These are phyloP conservation scores for Euplagia quadripunctaria DNA, from an alignment of 2,888 invertebrate genomes.

Conservation along the genomic window DNA sequence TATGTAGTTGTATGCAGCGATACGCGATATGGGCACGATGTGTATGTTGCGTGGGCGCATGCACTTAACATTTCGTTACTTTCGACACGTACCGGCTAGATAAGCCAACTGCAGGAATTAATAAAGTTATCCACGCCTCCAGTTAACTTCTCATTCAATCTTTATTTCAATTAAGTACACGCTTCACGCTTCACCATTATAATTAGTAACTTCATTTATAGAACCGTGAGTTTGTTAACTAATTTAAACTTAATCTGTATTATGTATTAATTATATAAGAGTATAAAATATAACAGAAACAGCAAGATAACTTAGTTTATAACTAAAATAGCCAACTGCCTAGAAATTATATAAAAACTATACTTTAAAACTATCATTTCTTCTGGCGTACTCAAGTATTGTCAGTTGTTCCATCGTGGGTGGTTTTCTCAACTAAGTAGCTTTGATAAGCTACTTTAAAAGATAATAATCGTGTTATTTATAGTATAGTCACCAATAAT, in stretches of 20 bases:
- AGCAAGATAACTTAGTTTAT: neutral
- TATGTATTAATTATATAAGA: neutral
- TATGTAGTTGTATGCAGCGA: constrained; percentile 26
- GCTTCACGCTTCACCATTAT: constrained; percentile 13
- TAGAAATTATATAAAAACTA: neutral
- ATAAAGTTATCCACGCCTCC: constrained; percentile 70
- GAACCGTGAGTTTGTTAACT: neutral
- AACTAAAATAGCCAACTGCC: neutral
- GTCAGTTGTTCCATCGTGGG: neutral
- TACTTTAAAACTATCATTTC: neutral
- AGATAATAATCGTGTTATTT: neutral
- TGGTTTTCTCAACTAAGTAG: neutral
- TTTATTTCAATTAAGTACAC: constrained; percentile 27
- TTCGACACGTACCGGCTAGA: constrained; percentile 72
- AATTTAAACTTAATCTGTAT: neutral
- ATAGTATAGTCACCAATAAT: neutral
- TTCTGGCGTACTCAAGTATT: neutral
- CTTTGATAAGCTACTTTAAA: neutral
- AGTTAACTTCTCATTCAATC: constrained; percentile 52
- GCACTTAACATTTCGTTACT: constrained; percentile 78
- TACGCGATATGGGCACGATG: constrained; percentile 25
- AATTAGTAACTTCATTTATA: constrained; percentile 4
- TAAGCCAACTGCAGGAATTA: constrained; percentile 65
- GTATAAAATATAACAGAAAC: neutral
- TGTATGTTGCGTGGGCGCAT: constrained; percentile 69